Evolutionary conservation across 2,888 invertebrate species (phyloP).

Genomic region (Iphiclides podalirius): DNA sequence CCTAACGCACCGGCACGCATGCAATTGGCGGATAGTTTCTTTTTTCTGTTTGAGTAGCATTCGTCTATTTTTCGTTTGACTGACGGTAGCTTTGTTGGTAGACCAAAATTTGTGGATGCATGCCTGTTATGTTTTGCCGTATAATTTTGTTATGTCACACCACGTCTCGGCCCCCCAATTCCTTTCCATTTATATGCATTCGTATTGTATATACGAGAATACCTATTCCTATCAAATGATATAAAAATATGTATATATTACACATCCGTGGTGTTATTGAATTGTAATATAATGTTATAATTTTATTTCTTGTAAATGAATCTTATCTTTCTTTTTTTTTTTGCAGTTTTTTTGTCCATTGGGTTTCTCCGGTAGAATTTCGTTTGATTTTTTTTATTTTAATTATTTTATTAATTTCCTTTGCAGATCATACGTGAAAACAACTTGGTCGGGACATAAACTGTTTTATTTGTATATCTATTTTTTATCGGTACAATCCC

Average conservation of each 20-base stretch:
- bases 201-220: conserved; percentile 4
- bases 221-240: neutral
- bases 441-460: conserved; percentile 6
- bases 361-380: conserved; percentile 74
- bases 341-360: conserved; percentile 68
- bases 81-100: conserved; percentile 21
- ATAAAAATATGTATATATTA: conserved; percentile 25
- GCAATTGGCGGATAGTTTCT: conserved; percentile 24
- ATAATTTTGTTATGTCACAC: neutral
- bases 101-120: conserved; percentile 22
- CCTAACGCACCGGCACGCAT: conserved; percentile 30
- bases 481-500: too few species aligned
- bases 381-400: conserved; percentile 48
- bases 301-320: conserved; percentile 42
- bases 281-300: conserved; percentile 20
- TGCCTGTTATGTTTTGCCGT: conserved; percentile 19
- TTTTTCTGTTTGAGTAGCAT: conserved; percentile 20
- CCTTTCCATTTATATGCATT: conserved; percentile 2
- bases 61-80: conserved; percentile 22
- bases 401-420: conserved; percentile 34
- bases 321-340: conserved; percentile 43
- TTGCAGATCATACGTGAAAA: conserved; percentile 46
- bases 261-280: conserved; percentile 19
- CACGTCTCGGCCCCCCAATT: neutral
- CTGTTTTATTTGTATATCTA: neutral